phyloP scores from a whole-genome alignment of 2,797 vertebrate species.

The Platyrinchus mystaceus region DNA sequence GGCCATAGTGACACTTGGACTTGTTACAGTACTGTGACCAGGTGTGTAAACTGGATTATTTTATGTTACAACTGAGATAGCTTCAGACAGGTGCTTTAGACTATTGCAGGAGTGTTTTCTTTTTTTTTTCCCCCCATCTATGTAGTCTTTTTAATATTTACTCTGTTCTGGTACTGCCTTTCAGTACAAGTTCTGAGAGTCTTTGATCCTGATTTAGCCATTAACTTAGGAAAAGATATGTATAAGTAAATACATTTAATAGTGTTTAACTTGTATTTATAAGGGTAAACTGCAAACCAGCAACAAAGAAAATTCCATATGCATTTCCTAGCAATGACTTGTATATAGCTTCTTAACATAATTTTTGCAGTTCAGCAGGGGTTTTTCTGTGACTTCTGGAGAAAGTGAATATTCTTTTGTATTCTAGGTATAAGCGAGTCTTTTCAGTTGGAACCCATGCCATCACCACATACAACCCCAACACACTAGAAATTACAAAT shows the following conservation, averaged over 20 bases:
- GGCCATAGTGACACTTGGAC: neutral
- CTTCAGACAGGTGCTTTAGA: neutral
- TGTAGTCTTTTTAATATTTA: neutral
- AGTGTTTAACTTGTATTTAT: neutral
- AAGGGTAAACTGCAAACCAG: neutral
- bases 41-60: neutral
- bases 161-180: neutral
- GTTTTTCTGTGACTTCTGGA: neutral
- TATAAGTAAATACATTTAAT: neutral
- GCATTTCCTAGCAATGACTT: neutral
- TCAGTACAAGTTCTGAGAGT: neutral
- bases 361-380: neutral
- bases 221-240: neutral
- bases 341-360: neutral
- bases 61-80: neutral
- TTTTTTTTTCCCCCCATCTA: neutral
- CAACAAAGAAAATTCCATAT: neutral
- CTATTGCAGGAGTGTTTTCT: neutral
- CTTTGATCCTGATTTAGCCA: neutral
- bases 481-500: conserved; percentile 98
- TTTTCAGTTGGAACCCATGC: conserved; percentile 97
- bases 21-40: neutral
- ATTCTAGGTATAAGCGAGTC: conserved; percentile 92
- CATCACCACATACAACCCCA: conserved; percentile 97
- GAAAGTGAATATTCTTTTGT: conserved; percentile 2